Percentiles rank a stretch among this genome's conserved stretches.
These are phyloP conservation scores for Chlamydotis undulata DNA, from an alignment of 2,113 vertebrate genomes.

Conservation along the genomic window DNA sequence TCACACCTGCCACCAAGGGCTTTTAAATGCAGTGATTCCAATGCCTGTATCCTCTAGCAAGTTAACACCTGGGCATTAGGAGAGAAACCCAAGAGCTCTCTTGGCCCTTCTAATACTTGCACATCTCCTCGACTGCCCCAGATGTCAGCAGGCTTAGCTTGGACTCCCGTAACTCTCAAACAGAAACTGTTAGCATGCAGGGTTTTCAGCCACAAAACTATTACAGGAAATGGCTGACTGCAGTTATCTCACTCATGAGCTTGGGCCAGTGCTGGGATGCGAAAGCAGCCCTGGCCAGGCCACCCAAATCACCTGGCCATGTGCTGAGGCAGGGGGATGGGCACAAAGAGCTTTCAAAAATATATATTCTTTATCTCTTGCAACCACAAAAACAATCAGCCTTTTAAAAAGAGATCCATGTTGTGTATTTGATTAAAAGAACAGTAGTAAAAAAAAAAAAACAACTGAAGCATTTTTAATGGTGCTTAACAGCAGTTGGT, in stretches of 20 bases:
- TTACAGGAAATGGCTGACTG: neutral
- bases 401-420: neutral
- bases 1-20: neutral
- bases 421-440: neutral
- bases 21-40: neutral
- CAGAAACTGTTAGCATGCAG: neutral
- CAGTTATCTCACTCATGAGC: neutral
- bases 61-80: neutral
- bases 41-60: neutral
- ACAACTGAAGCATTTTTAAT: neutral
- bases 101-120: neutral
- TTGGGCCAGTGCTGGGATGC: neutral
- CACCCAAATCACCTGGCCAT: neutral
- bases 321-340: neutral
- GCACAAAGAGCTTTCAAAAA: neutral
- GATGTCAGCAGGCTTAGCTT: neutral
- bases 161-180: neutral
- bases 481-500: neutral
- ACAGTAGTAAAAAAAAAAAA: neutral
- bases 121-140: neutral
- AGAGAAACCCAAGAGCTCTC: neutral
- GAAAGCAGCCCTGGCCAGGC: neutral
- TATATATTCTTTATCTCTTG: accelerated
- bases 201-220: neutral
- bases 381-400: neutral